Evolutionary conservation across 2,113 vertebrate species (phyloP), one percentile per base, ranked within the genome.

Genomic region (Oriolus oriolus): DNA sequence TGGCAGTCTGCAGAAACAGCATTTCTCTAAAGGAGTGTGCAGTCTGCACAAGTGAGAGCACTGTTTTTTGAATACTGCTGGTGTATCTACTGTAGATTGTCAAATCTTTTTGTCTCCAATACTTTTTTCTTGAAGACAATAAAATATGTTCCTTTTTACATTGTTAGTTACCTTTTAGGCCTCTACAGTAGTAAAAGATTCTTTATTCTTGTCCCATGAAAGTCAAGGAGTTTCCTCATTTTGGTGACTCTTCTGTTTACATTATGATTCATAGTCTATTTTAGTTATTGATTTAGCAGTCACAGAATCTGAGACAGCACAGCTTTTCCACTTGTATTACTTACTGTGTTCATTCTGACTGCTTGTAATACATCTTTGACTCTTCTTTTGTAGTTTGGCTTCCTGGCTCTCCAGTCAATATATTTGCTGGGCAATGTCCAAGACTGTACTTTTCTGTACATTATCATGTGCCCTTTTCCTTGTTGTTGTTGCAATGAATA

Each of bases 1-100:
- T 91, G 93, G 89, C 87, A 95, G 91, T 76, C 81, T 94, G 93
- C 89, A 96, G 89, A 95, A 96, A 83, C 74, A 94, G 87, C 87
- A 39, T 93, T 96, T 96, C 87, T 94, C 65, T 78, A 71, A 89
- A 95, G 87, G 74, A 94, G 37, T 39, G 45, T 93, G 91, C 87
- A 94, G 86, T 53, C 78, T 91, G 91, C 63, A 73, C 81, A 91
- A 95, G 88, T 11, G n/a, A 94, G 56, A 95, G 45, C 61, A 16
- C 44, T 79, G 69, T 10, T 69, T 92, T 95, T 71, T 78, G 44
- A 94, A 87, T 87, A 69, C 45, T 61, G 84, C 61, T 94, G 87
- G 76, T 93, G 53, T 45, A 79, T 64, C 54, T 57, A 77, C 65
- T 59, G 65, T 57, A 85, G 37, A 53, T 28, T 45, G 27, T 53